Conservation (phyloP, 1,140 invertebrate species). For the Geopemphigus sp. region DNA sequence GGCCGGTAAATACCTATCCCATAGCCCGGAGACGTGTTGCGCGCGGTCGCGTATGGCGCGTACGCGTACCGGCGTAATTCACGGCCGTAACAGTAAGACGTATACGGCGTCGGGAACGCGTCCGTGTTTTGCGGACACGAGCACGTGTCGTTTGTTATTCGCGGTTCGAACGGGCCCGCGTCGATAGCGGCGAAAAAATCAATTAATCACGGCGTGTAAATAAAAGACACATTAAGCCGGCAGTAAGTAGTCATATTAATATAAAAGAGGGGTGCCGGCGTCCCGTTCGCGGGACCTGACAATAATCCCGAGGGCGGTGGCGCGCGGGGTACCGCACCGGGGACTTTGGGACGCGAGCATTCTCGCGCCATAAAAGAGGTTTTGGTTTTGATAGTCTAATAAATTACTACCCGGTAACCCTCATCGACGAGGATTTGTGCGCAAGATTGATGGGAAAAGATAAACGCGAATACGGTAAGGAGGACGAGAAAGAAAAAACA, state of each 20-base stretch:
- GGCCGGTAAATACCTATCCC: no score
- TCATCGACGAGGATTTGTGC: conserved; percentile 46
- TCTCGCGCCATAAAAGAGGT: conserved; percentile 47
- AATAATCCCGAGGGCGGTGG: conserved; percentile 31
- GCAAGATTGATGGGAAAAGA: conserved; percentile 49
- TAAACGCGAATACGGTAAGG: conserved; percentile 39
- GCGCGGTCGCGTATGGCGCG: no score
- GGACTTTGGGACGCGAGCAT: conserved; percentile 41
- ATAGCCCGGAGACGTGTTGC: no score
- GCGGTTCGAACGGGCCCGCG: conserved; percentile 2
- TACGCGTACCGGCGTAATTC: no score
- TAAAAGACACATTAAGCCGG: conserved; percentile 49
- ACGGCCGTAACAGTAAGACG: no score
- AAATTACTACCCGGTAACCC: conserved; percentile 48
- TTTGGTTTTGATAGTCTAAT: conserved; percentile 50
- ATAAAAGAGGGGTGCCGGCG: conserved; percentile 27
- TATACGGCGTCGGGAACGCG: neutral
- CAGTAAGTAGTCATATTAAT: conserved; percentile 48
- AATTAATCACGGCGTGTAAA: conserved; percentile 48
- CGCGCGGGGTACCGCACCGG: neutral
- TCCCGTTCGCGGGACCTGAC: conserved; percentile 34
- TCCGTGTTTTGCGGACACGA: neutral
- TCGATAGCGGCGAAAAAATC: conserved; percentile 29
- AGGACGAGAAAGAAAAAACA: no score
- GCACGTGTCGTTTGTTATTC: conserved; percentile 48